Evolutionary conservation across 2,888 invertebrate genomes (phyloP), one percentile per base, ranked within the genome.

Genomic region (Hoplodrina ambigua): DNA sequence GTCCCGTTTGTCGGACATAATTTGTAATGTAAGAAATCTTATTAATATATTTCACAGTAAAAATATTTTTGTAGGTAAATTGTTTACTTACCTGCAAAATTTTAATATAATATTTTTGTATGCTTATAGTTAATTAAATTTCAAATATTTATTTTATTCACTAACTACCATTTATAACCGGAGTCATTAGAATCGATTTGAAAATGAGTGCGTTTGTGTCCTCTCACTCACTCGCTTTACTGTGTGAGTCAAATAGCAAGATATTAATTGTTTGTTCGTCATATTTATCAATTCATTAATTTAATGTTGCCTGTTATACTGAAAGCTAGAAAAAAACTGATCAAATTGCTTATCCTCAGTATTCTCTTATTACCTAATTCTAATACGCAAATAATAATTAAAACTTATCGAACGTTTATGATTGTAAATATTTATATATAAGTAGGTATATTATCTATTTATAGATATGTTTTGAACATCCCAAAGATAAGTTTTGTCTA

Each of bases 401-500:
- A 77, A 68, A 72, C 66, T 72, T 77, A 77, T 72, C 67, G 8
- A 68, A 41, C 4, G 1, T 56, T 50, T 17, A 33, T 58, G 41
- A 0, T 64, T 68, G 33, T 67, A 59, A 67, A 74, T 56, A 66
- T 46, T 17, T 58, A 60, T 57, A 13, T 17, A 52, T 66, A 72
- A 68, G 72, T 72, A 65, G 67, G 57, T 72, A 78, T 68, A 72
- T 62, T 74, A 69, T 72, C 62, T 62, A 72, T 69, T 58, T 52
- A 52, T 61, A 75, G 19, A 67, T 67, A 73, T 78, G 64, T 82
- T 74, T 75, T 56, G 50, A 74, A 77, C 72, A 83, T 78, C 76
- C 81, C 78, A 83, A 78, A 82, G 75, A 84, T 70, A 77, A 77
- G 76, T 65, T 63, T 78, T 77, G 65, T 85, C 78, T 84, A 84